phyloP scores from a whole-genome alignment of 2,797 vertebrate species.

The Pygocentrus nattereri region DNA sequence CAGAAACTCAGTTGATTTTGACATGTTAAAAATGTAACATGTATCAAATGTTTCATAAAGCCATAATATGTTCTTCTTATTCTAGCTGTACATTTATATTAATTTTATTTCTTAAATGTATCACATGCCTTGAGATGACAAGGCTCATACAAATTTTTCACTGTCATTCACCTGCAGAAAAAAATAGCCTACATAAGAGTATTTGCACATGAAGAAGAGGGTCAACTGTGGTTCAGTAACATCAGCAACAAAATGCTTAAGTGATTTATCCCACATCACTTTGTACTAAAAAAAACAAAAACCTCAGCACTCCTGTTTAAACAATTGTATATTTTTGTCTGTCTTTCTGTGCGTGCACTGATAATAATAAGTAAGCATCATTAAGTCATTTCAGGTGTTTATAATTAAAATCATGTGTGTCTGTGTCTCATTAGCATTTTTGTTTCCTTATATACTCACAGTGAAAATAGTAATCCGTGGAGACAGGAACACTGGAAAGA shows the following conservation, averaged over 20 bases:
- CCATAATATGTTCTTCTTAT: too few relatives aligned
- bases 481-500: slow-evolving; percentile 87
- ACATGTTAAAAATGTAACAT: too few relatives aligned
- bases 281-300: too few relatives aligned
- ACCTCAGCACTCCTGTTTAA: neutral
- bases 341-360: neutral
- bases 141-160: neutral
- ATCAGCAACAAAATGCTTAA: neutral
- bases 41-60: too few relatives aligned
- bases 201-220: neutral
- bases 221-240: neutral
- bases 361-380: neutral
- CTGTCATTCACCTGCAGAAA: neutral
- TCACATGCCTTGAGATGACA: neutral
- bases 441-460: slow-evolving; percentile 35
- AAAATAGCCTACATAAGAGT: neutral
- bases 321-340: neutral
- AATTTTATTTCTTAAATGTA: too few relatives aligned
- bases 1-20: too few relatives aligned
- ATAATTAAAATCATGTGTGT: neutral
- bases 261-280: neutral
- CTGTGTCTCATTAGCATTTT: neutral
- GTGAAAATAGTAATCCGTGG: slow-evolving; percentile 90
- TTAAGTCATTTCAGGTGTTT: neutral
- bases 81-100: too few relatives aligned